Percentiles rank a stretch among this genome's conserved stretches.
These are phyloP conservation scores for Pelosia muscerda DNA, from an alignment of 2,888 invertebrate species.

Conservation along the genomic window DNA sequence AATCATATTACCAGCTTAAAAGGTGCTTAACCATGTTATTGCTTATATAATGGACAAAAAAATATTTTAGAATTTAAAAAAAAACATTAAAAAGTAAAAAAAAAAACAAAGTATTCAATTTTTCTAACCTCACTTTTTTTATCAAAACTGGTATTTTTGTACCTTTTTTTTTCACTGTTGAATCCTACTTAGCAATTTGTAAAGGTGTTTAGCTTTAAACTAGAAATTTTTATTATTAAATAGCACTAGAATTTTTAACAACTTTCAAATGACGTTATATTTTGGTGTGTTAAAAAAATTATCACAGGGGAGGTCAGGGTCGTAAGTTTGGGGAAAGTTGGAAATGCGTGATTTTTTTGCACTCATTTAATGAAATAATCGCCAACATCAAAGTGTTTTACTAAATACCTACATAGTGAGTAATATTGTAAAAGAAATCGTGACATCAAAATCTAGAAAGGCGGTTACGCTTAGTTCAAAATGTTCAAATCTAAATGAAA, in stretches of 20 bases:
- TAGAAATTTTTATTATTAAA: neutral
- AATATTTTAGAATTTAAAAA: neutral
- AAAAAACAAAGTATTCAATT: neutral
- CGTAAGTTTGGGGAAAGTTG: neutral
- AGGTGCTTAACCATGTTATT: neutral
- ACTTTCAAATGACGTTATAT: neutral
- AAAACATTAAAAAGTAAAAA: neutral
- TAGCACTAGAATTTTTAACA: neutral
- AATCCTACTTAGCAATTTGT: neutral
- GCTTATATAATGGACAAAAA: neutral
- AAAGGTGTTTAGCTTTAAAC: neutral
- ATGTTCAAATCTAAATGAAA: conserved; percentile 30
- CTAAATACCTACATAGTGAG: neutral
- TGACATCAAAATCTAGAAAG: conserved; percentile 12
- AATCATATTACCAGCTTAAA: neutral
- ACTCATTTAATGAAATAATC: neutral
- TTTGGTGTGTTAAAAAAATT: neutral
- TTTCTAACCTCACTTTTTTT: conserved; percentile 19
- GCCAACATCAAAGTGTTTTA: neutral
- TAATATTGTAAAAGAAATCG: neutral
- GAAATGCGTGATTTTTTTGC: neutral
- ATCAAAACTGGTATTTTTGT: neutral
- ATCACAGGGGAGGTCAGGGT: neutral
- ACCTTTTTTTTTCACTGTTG: neutral
- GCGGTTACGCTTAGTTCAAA: conserved; percentile 46